phyloP scores from a whole-genome alignment of 2,113 vertebrate species.

The Eptatretus burgeri region DNA sequence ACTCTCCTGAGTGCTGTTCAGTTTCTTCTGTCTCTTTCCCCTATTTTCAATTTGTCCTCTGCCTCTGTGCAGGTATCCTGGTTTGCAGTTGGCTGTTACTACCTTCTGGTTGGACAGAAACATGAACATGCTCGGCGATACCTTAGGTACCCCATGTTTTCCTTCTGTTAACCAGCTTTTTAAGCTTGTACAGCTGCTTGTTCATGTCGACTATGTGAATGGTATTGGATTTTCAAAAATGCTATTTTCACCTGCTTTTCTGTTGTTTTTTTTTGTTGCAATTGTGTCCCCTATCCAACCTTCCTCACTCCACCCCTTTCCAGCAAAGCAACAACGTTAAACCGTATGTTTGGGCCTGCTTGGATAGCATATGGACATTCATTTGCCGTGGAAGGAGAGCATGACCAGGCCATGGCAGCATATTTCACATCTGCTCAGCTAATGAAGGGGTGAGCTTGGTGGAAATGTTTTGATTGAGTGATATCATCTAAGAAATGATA shows the following conservation, averaged over 20 bases:
- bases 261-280: neutral
- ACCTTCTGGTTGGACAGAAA: slow-evolving; percentile 96
- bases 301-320: slow-evolving; percentile 10
- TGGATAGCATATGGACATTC: slow-evolving; percentile 98
- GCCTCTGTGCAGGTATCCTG: slow-evolving; percentile 47
- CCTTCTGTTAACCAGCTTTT: no score
- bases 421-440: slow-evolving; percentile 94
- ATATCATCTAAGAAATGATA: no score
- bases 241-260: neutral
- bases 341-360: slow-evolving; percentile 69
- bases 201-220: no score
- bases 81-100: slow-evolving; percentile 97
- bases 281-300: neutral
- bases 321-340: slow-evolving; percentile 82
- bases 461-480: no score
- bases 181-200: no score
- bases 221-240: neutral
- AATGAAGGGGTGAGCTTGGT: slow-evolving; percentile 57
- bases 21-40: neutral
- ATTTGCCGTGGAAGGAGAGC: slow-evolving; percentile 85
- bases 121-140: slow-evolving; percentile 83
- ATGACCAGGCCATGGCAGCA: slow-evolving; percentile 91
- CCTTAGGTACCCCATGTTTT: slow-evolving; percentile 32
- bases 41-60: slow-evolving; percentile 8
- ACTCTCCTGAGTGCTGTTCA: no score